These are phyloP conservation scores for Lerista edwardsae DNA, from an alignment of 2,797 vertebrate species.

Conservation along the genomic window DNA sequence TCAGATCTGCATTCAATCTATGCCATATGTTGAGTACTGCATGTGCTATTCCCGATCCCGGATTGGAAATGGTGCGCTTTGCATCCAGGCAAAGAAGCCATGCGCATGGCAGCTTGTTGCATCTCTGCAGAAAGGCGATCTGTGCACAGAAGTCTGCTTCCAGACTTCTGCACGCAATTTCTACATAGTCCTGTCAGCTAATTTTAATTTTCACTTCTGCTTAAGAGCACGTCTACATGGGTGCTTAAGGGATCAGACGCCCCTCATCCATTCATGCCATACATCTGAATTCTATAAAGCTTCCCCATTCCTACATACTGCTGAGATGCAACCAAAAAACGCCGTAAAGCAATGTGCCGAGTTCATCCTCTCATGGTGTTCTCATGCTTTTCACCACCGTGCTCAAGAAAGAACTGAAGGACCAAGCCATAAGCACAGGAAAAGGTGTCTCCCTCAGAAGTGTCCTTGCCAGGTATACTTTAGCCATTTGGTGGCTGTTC, in stretches of 20 bases:
- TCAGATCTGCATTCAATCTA: neutral
- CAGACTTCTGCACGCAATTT: neutral
- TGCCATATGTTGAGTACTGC: neutral
- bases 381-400: neutral
- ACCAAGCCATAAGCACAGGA: neutral
- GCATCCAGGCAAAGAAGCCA: neutral
- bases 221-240: neutral
- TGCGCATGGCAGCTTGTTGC: too few species aligned
- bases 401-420: neutral
- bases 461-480: neutral
- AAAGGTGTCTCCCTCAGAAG: neutral
- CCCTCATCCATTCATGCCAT: neutral
- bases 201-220: neutral
- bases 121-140: neutral
- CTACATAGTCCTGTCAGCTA: neutral
- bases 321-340: neutral
- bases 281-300: neutral
- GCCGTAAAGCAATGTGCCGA: neutral
- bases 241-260: neutral
- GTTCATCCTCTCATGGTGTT: neutral
- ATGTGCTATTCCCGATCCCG: neutral
- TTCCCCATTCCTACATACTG: too few species aligned
- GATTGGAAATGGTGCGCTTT: too few species aligned
- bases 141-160: neutral
- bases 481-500: slow-evolving; percentile 6